Evolutionary conservation across 2,797 vertebrate genomes (phyloP), one percentile per base, ranked within the genome.

Genomic region (Pseudochirops cupreus): DNA sequence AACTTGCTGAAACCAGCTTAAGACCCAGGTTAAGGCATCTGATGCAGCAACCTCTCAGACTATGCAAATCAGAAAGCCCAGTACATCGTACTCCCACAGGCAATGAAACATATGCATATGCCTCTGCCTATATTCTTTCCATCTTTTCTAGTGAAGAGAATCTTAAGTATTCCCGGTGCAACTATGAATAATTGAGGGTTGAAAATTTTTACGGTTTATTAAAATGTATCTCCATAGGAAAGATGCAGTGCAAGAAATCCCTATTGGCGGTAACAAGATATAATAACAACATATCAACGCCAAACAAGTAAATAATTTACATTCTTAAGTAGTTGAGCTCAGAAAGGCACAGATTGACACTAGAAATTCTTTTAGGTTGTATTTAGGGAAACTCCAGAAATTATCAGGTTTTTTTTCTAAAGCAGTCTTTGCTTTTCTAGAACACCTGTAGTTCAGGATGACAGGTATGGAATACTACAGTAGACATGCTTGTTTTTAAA

Each of bases 231-330:
- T 98, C 92, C 91, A 0, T 92, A 91, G 92, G 24, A 74, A 56
- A 97, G 59, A 82, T 6, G n/a, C 92, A 91, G 93, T 91, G 92
- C 5, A 93, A 91, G 56, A 95, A 97, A 95, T 95, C 82, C 54
- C 56, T 67, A 1, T 92, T 7, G 96, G 56, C 0, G 10, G 39
- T 57, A 96, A 93, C 28, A 95, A 96, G 97, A 92, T 89, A 87
- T 56, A 96, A 92, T 95, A 93, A 93, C 0, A 97, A 58, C 67
- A 93, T 39, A 91, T 82, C 59, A 87, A 96, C 97, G 62, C 92
- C 94, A 97, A 97, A 95, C 50, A 97, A 95, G 87, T 92, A 97
- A 97, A 97, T 50, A 96, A 95, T 97, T 97, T 97, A 94, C 96
- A 97, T 97, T 97, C 46, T 52, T 97, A 94, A 95, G 24, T 94